Percentiles rank a stretch among this genome's conserved stretches.
These are phyloP conservation scores for Stramonita haemastoma DNA, from an alignment of 2,888 invertebrate species.

Conservation along the genomic window DNA sequence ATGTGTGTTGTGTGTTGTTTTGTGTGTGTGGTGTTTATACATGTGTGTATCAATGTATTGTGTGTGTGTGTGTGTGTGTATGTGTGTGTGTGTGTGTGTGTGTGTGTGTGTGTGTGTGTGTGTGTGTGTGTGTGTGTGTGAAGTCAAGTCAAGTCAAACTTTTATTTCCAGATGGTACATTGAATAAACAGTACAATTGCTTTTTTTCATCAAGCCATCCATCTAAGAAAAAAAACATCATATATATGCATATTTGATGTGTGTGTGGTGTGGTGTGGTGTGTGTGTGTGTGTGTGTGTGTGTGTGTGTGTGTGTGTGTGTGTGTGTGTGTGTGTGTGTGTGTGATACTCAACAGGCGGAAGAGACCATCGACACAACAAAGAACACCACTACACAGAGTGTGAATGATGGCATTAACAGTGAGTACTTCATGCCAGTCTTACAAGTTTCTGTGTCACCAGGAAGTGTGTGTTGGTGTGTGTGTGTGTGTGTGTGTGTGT, in stretches of 20 bases:
- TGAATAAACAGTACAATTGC: no score
- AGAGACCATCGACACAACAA: constrained; percentile 50
- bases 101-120: no score
- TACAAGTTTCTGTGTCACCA: no score
- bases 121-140: not conserved
- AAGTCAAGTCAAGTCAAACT: no score
- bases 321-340: not conserved
- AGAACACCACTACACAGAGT: constrained; percentile 44
- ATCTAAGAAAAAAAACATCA: no score
- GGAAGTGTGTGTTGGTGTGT: not conserved
- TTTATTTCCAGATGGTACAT: no score
- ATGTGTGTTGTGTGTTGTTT: not conserved
- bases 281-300: not conserved
- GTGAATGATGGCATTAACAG: constrained; percentile 50
- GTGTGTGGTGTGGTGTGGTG: not conserved
- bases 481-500: not conserved
- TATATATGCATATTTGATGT: no score
- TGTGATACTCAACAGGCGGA: constrained; percentile 52
- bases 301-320: not conserved
- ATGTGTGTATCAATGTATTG: no score
- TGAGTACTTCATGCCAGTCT: constrained; percentile 44
- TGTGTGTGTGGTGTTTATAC: not conserved
- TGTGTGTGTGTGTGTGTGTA: not conserved
- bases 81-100: not conserved
- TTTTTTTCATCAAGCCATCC: no score